Evolutionary conservation across 2,888 invertebrate genomes (phyloP), one percentile per base, ranked within the genome.

Genomic region (Xanthorhoe designata): DNA sequence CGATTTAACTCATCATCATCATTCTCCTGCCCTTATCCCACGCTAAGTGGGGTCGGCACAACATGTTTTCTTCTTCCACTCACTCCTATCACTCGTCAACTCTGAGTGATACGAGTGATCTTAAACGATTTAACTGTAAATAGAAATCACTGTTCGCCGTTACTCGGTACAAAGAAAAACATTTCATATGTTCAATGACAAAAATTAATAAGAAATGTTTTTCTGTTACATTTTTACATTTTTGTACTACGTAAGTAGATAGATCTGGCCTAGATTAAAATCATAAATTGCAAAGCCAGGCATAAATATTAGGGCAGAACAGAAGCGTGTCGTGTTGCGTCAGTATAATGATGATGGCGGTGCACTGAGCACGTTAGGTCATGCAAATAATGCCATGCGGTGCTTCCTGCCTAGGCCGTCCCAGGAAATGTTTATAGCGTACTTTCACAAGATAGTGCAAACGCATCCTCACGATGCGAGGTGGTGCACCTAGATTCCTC

Each of bases 341-440:
- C 78, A 81, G 69, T 68, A 59, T 85, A 85, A 85, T 84, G 81
- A 81, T 82, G 82, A 81, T 82, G 75, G 80, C 76, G 75, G 77
- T 78, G 73, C 73, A 74, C 70, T 67, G 70, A 76, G 66, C 73
- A 74, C 76, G 79, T 72, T 78, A 82, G 79, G 78, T 81, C 78
- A 83, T 78, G 78, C 73, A 78, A 79, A 81, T 80, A 80, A 81
- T 77, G 75, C 80, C 70, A 68, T 75, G 65, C 61, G 71, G 73
- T 74, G 77, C 81, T 88, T 88, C 87, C 86, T 87, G 66, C 72
- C 69, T 63, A 62, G 66, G 74, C 53, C 74, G 75, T 70, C 80
- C 77, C 78, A 85, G 86, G 86, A 88, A 88, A 83, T 74, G 78
- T 78, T 75, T 74, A 74, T 71, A 60, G 70, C 75, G 66, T 71